A percentile compares a stretch with the other conserved stretches of the same genome.
Conservation (phyloP, 1,140 invertebrate species). For the Drosophila fuyamai region DNA sequence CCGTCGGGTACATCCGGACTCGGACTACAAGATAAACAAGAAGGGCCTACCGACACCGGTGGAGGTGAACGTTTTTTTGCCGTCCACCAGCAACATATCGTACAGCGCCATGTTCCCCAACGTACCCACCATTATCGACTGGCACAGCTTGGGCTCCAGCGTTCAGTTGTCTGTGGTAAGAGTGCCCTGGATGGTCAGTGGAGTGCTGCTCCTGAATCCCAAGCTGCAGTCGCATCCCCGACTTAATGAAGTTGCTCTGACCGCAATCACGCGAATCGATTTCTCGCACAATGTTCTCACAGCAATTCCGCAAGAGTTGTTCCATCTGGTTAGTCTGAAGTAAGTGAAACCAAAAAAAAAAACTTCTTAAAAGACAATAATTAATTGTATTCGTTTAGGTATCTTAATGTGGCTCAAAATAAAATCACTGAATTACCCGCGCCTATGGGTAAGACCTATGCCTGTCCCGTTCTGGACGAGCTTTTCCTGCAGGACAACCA, state of each 20-base stretch:
- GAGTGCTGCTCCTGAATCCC: constrained; percentile 93
- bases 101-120: constrained; percentile 94
- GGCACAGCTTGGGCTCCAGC: constrained; percentile 92
- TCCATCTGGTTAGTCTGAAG: constrained; percentile 90
- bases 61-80: constrained; percentile 87
- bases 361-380: background rate
- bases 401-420: constrained; percentile 95
- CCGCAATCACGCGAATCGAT: constrained; percentile 97
- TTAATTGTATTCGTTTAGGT: constrained; percentile 84
- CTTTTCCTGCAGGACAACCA: constrained; percentile 95
- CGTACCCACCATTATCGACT: constrained; percentile 95
- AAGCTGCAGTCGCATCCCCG: constrained; percentile 90
- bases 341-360: constrained; percentile 36
- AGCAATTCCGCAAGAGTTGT: constrained; percentile 92
- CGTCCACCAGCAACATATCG: constrained; percentile 88
- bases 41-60: constrained; percentile 88
- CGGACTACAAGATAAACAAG: constrained; percentile 95
- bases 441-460: constrained; percentile 84
- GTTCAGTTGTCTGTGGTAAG: constrained; percentile 88
- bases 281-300: constrained; percentile 95
- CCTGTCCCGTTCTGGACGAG: constrained; percentile 93
- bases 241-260: constrained; percentile 90
- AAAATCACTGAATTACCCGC: constrained; percentile 88
- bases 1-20: constrained; percentile 90
- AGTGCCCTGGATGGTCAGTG: constrained; percentile 93